Conservation (phyloP, 2,888 invertebrate species). For the Calliopum simillimum region DNA sequence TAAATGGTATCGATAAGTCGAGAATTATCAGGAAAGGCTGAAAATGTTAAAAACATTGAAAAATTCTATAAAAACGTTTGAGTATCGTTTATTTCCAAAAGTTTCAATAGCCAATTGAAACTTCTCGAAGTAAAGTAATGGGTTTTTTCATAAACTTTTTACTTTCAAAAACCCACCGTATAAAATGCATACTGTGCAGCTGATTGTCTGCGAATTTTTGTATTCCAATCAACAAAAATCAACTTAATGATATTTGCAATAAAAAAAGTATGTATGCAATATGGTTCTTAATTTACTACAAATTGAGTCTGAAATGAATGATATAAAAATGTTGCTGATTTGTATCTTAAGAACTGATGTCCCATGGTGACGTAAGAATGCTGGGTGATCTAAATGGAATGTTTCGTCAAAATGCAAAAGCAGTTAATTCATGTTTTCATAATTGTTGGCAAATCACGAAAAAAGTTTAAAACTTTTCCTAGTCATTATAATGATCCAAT, state of each 20-base stretch:
- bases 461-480: too few species aligned
- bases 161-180: neutral
- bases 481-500: too few species aligned
- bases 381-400: too few species aligned
- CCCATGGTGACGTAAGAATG: too few species aligned
- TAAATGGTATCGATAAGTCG: neutral
- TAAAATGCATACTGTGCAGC: neutral
- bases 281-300: constrained; percentile 30
- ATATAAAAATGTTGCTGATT: neutral
- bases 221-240: constrained; percentile 5
- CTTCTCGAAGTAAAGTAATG: neutral
- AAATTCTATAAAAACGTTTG: too few species aligned
- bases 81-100: too few species aligned
- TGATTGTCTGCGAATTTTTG: constrained; percentile 17
- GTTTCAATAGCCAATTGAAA: too few species aligned
- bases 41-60: too few species aligned
- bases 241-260: neutral
- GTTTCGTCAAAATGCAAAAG: too few species aligned
- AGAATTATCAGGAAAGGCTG: neutral
- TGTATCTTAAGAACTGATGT: too few species aligned
- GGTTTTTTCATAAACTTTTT: neutral
- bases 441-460: too few species aligned
- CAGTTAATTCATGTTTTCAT: too few species aligned
- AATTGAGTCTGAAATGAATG: constrained; percentile 21
- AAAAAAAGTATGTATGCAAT: neutral